Base-by-base conservation (phyloP, 1,140 invertebrate genomes). In the Euura lappo region DNA sequence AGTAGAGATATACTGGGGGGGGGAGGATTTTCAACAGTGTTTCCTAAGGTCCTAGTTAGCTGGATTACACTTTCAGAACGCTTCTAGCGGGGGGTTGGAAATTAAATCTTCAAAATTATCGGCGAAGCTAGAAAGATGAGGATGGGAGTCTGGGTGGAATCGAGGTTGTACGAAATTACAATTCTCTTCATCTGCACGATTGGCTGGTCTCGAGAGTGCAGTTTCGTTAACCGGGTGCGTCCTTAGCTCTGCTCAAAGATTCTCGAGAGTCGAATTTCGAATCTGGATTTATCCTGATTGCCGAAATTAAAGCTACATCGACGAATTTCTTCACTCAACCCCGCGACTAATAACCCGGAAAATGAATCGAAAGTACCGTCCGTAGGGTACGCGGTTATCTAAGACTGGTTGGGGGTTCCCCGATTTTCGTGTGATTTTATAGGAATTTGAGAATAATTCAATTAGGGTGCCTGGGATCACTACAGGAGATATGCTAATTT, bases 371-470 rank as follows among this genome's bases (percentile, higher is more conserved):
- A 65, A 65, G 10, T 69, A 66, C 68, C 46, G 68, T 60, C 47
- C 69, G 45, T 45, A 67, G 70, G 7, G 13, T 60, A 4, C 51
- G 10, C 28, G 47, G 45, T 28, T 28, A 44, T 42, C 79, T 77
- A 74, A 76, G 79, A 72, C 76, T 77, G 77, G 65, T 72, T 75
- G 72, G 72, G 44, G 71, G 72, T 71, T 75, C 80, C 84, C 10
- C 86, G 85, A 88, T 88, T 87, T 86, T 87, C 86, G 81, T 83
- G 79, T 82, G 83, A 87, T 87, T 88, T 87, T 88, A 88, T 87
- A 86, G 86, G 86, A 88, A 87, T 88, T 87, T 88, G 86, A 87
- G 85, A 87, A 88, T 88, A 88, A 88, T 88, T 88, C 87, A 87
- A 88, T 88, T 87, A 87, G 85, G 79, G 77, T 74, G 28, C 81